Evolutionary conservation across 2,888 invertebrate genomes (phyloP), one percentile per base, ranked within the genome.

Genomic region (Helicoverpa assulta): DNA sequence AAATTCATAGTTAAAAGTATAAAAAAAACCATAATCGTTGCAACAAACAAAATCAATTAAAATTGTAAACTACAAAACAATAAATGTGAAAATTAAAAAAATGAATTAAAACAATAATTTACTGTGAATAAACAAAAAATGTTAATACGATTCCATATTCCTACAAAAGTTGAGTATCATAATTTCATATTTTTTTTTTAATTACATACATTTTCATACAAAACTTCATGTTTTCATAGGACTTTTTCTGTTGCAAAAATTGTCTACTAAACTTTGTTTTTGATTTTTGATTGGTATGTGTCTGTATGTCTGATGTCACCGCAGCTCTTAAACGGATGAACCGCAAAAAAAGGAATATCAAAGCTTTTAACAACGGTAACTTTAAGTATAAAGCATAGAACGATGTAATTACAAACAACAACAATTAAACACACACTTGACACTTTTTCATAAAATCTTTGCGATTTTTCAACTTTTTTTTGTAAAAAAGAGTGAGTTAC

Each of bases 161-260:
- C 82, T 76, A 84, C 77, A 78, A 16, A 61, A 67, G 61, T 76
- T 86, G 88, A 88, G 88, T 88, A 88, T 88, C 87, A 85, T 86
- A 84, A 85, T 82, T 85, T 81, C 80, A 85, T 87, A 77, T 74
- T 80, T 80, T 73, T 65, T 64, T 68, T 79, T 52, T 26, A 70
- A 76, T 78, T 73, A 75, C 78, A 74, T 81, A 70, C 73, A 74
- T 72, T 64, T 68, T 59, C 70, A 70, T 71, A 73, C 70, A 76
- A 71, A 33, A 33, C 33, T 61, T 69, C 67, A 69, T 58, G 59
- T 69, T 60, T 68, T 65, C 59, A 73, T 54, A 76, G 54, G 66
- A 74, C 62, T 67, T 72, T 70, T 52, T 43, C 60, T 55, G 47
- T 6, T 37, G 50, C 47, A 37, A 65, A 65, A 62, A 64, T 12